Evolutionary conservation across 2,797 vertebrate species (phyloP).

Genomic region (Chaetophractus vellerosus): DNA sequence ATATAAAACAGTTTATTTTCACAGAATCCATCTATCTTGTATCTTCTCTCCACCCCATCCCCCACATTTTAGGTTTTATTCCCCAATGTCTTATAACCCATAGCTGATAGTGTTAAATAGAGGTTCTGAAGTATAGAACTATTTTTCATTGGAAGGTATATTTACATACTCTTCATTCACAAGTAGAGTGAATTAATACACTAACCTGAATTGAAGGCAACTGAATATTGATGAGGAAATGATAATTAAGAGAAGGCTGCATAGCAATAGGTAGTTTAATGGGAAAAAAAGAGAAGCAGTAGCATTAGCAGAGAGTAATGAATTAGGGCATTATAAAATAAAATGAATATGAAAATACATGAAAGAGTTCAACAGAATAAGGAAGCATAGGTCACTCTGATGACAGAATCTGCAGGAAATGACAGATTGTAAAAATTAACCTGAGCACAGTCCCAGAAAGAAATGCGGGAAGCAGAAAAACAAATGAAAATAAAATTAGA

Average conservation of each 20-base stretch:
- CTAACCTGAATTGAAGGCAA: not conserved
- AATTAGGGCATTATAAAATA: not conserved
- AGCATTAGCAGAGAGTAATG: not conserved
- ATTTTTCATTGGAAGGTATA: not conserved
- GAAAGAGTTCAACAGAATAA: not conserved
- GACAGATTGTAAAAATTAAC: slow-evolving; percentile 39
- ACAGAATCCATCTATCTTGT: not conserved
- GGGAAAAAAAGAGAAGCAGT: not conserved
- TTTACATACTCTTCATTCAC: slow-evolving; percentile 4
- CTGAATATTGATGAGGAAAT: not conserved
- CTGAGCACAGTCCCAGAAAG: not conserved
- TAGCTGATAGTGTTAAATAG: not conserved
- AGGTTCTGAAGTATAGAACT: not conserved
- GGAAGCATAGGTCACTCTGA: not conserved
- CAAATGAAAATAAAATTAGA: slow-evolving; percentile 43
- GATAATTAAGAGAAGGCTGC: not conserved
- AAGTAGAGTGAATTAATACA: slow-evolving; percentile 35
- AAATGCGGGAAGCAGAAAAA: slow-evolving; percentile 33
- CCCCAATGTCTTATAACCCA: not conserved
- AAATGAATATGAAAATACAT: not conserved
- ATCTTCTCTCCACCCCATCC: not conserved
- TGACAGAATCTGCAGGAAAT: not conserved
- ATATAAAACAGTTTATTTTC: not conserved
- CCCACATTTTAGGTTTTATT: not conserved
- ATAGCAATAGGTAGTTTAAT: not conserved